These are phyloP conservation scores for Columba janthina DNA, from an alignment of 2,113 vertebrate genomes.

Conservation along the genomic window DNA sequence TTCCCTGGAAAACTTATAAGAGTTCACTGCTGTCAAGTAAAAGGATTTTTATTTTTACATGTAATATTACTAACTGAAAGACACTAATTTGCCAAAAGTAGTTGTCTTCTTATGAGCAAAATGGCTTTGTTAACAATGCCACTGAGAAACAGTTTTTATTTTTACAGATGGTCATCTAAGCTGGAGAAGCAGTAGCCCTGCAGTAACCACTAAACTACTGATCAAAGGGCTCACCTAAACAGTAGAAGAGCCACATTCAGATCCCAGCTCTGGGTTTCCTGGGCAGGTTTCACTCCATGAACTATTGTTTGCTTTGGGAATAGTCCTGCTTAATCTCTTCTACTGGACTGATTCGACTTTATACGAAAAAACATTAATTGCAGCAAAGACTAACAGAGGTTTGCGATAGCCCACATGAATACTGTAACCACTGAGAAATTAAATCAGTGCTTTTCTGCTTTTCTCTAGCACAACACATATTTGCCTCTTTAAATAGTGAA, in stretches of 20 bases:
- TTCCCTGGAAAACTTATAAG: neutral
- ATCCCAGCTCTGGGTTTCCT: accelerated
- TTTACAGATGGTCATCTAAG: neutral
- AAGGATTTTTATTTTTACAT: neutral
- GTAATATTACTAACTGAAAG: neutral
- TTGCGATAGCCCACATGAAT: neutral
- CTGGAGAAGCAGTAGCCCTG: neutral
- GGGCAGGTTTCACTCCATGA: neutral
- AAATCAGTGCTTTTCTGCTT: neutral
- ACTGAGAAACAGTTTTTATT: neutral
- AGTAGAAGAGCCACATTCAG: accelerated
- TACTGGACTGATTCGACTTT: neutral
- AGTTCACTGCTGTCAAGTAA: neutral
- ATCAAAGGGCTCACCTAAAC: neutral
- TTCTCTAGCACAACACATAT: neutral
- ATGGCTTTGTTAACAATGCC: neutral
- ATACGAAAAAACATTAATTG: neutral
- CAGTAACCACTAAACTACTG: neutral
- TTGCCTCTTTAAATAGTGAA: neutral
- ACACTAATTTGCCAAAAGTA: neutral
- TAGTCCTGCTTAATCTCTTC: neutral
- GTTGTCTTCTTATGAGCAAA: neutral
- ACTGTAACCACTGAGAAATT: neutral
- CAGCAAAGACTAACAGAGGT: neutral
- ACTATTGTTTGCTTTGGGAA: neutral